Base-by-base conservation (phyloP, 2,888 invertebrate genomes). In the Parelbella ahira region DNA sequence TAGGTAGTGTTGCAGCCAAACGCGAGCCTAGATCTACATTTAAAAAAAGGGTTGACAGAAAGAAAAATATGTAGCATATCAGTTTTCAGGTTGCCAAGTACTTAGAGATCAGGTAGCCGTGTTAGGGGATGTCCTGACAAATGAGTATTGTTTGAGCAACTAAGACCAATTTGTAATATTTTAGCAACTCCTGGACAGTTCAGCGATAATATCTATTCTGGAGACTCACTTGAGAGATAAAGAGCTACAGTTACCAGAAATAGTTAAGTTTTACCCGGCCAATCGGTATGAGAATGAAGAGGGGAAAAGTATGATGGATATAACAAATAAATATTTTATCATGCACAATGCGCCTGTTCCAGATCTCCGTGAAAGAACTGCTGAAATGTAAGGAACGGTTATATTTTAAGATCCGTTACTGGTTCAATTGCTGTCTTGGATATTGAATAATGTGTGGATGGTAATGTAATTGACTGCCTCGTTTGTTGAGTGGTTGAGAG, bases 161-260 rank as follows among this genome's bases (percentile, higher is more conserved):
- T n/a, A n/a, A n/a, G n/a, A n/a, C n/a, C n/a, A 15, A 15, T 15
- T 2, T 15, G 4, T 15, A 3, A 12, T 25, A 0, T 88, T 89
- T 33, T 80, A 96, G 89, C 96, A 97, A 81, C 80, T 99, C 43
- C 93, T 95, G 58, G 99, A 99, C 68, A 99, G 98, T 51, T 93
- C 96, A 9, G 94, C 97, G 73, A 98, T 99, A 38, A 91, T 99
- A 56, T 98, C 98, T 2, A 88, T 95, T 1, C 68, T 99, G 36
- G 91, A 94, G 29, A 95, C 97, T 1, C 93, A 92, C 63, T 70
- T 97, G 18, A 73, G 84, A 49, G 93, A 94, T 56, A 80, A 82
- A 19, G 70, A 68, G 0, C 67, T 87, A 37, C 86, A 90, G 33
- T 66, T 98, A 8, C 79, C 86, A 0, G 92, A 94, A n/a, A 81